Conservation (phyloP, 2,797 vertebrate species). For the Enteromius afrohamiltoni region DNA sequence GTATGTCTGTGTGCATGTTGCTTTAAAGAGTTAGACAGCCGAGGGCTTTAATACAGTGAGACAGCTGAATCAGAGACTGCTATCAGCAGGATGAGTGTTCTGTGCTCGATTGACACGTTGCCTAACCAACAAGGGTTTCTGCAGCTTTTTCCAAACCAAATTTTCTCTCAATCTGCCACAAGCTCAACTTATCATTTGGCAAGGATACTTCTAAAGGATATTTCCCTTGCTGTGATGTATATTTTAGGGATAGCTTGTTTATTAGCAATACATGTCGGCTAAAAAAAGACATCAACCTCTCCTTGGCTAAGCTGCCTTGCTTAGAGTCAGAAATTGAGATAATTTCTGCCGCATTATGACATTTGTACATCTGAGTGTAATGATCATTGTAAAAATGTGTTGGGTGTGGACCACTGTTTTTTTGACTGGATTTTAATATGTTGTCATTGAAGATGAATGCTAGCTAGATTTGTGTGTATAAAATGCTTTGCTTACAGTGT, state of each 20-base stretch:
- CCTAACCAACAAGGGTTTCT: conserved; percentile 34
- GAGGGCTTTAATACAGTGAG: conserved; percentile 46
- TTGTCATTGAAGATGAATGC: background rate
- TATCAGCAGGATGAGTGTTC: conserved; percentile 25
- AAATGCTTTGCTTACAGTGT: background rate
- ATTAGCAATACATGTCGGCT: background rate
- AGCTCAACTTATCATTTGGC: background rate
- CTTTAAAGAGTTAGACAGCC: conserved; percentile 25
- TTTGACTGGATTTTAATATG: background rate
- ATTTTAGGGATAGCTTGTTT: background rate
- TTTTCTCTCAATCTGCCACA: conserved; percentile 7
- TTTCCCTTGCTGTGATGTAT: background rate
- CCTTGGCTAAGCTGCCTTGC: background rate
- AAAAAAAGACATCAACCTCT: conserved; percentile 1
- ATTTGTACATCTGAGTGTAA: background rate
- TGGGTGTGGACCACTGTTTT: background rate
- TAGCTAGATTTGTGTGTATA: background rate
- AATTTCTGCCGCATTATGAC: background rate
- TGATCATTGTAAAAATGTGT: background rate
- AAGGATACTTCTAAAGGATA: background rate
- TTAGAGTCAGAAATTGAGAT: background rate
- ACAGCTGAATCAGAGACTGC: conserved; percentile 57
- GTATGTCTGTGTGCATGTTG: conserved; percentile 20
- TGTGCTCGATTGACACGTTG: conserved; percentile 29
- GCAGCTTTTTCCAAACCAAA: conserved; percentile 12